phyloP scores from a whole-genome alignment of 2,797 vertebrate species.

The Tiaroga cobitis region DNA sequence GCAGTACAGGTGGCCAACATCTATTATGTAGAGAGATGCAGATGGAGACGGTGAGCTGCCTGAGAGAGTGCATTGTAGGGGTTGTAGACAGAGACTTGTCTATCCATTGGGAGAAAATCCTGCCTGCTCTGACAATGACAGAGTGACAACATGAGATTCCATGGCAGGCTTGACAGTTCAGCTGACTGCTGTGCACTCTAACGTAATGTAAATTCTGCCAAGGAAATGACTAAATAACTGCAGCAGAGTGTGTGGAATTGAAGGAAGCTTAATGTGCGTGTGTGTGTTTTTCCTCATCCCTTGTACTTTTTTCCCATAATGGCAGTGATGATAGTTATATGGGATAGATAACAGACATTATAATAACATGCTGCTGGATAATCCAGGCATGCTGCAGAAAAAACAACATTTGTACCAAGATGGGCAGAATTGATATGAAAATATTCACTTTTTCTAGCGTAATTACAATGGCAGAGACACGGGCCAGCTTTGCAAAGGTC shows the following conservation, averaged over 20 bases:
- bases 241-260: conserved; percentile 31
- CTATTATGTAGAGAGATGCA: conserved; percentile 59
- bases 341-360: conserved; percentile 33
- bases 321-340: conserved; percentile 44
- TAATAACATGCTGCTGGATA: conserved; percentile 38
- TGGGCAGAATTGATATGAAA: conserved; percentile 31
- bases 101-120: conserved; percentile 52
- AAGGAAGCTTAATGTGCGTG: conserved; percentile 37
- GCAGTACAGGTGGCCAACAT: conserved; percentile 57
- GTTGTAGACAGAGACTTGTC: conserved; percentile 61
- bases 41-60: conserved; percentile 49
- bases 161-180: conserved; percentile 59
- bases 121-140: conserved; percentile 58
- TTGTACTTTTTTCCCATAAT: conserved; percentile 15
- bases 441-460: conserved; percentile 42
- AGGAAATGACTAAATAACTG: conserved; percentile 49
- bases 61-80: conserved; percentile 54
- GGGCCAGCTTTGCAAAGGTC: conserved; percentile 43
- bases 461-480: conserved; percentile 38
- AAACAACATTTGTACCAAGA: conserved; percentile 13
- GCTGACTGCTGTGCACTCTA: conserved; percentile 58
- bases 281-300: background rate
- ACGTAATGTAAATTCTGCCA: conserved; percentile 55
- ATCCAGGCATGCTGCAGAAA: conserved; percentile 23
- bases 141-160: conserved; percentile 62